Evolutionary conservation across 2,113 vertebrate genomes (phyloP).

Genomic region (Cebus imitator): DNA sequence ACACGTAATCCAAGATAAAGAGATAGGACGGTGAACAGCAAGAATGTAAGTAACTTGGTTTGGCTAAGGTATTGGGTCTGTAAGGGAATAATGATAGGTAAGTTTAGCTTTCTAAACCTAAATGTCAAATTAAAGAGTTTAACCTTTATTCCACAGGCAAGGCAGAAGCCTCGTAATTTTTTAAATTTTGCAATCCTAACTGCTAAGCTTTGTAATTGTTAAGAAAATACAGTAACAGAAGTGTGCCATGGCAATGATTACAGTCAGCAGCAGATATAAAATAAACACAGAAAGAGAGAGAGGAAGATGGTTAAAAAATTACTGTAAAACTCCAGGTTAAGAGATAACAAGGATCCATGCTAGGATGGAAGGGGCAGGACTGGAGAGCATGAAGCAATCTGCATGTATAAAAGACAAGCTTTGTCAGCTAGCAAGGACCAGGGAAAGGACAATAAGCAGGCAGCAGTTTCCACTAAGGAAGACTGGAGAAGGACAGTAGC

Average conservation of each 20-base stretch:
- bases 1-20: background rate
- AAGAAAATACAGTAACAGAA: background rate
- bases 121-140: background rate
- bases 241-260: background rate
- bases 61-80: accelerated
- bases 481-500: background rate
- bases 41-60: background rate
- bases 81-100: background rate
- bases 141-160: background rate
- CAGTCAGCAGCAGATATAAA: background rate
- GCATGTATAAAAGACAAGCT: background rate
- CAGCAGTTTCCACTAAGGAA: background rate
- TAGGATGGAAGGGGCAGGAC: background rate
- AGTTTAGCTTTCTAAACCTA: background rate
- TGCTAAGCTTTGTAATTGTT: background rate
- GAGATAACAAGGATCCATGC: background rate
- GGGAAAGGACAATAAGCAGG: background rate
- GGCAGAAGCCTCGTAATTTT: background rate
- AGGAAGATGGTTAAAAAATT: background rate
- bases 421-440: background rate
- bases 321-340: background rate
- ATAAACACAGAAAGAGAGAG: background rate
- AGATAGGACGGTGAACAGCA: background rate
- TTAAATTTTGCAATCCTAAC: too few species aligned
- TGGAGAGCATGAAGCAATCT: background rate